phyloP scores from a whole-genome alignment of 37 sponge, comb jelly and placozoan species.

The Tethya wilhelma region DNA sequence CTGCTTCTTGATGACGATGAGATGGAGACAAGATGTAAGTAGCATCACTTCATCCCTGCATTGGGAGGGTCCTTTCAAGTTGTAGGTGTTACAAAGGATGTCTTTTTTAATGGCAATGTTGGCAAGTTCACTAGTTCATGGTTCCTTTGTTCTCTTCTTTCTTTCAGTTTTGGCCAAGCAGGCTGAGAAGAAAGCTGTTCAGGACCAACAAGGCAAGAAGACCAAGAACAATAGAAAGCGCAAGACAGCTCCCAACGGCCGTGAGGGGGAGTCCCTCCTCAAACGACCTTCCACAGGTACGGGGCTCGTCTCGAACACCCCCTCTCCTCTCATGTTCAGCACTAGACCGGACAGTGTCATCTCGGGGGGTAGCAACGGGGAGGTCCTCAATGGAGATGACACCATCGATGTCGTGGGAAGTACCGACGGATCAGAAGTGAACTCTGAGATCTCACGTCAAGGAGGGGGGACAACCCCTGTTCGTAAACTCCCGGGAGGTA shows the following conservation, averaged over 20 bases:
- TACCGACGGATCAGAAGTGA: constrained; percentile 30
- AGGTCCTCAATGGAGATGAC: constrained; percentile 44
- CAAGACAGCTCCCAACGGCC: constrained; percentile 13
- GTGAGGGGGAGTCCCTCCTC: constrained; percentile 22
- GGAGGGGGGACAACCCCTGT: constrained; percentile 26
- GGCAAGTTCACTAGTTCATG: not conserved
- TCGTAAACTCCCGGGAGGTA: not conserved
- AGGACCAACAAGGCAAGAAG: constrained; percentile 40
- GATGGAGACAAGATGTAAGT: constrained; percentile 92
- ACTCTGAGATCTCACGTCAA: constrained; percentile 11
- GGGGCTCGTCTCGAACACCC: constrained; percentile 17
- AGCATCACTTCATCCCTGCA: too few species aligned
- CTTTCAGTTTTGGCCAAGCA: constrained; percentile 75
- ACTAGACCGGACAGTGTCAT: constrained; percentile 47
- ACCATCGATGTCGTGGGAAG: constrained; percentile 19
- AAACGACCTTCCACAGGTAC: constrained; percentile 29
- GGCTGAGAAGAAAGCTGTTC: constrained; percentile 54
- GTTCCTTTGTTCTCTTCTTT: not conserved
- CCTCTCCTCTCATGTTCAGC: constrained; percentile 41
- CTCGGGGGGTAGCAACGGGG: constrained; percentile 29
- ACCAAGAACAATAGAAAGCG: constrained; percentile 46
- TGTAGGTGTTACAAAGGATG: not conserved
- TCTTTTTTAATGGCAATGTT: not conserved
- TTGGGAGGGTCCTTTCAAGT: not conserved
- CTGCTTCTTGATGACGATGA: constrained; percentile 92